Percentiles rank a stretch among this genome's conserved stretches.
Conservation (phyloP, 1,140 invertebrate species). For the Ephestia elutella region DNA sequence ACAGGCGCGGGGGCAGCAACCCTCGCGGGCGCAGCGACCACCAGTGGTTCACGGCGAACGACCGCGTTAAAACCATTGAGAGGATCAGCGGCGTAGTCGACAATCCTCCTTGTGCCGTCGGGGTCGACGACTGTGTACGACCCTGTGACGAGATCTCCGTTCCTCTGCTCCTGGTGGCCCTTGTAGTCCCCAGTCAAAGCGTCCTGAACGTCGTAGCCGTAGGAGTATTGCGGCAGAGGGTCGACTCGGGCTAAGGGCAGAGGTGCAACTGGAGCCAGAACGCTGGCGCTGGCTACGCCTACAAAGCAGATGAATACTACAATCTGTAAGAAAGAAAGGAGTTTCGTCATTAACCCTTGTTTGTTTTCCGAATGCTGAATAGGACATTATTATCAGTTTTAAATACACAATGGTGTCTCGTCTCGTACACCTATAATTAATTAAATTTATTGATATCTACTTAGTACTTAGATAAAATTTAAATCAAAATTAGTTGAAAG, state of each 20-base stretch:
- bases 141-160: slow-evolving; percentile 77
- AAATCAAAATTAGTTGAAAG: no score
- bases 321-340: slow-evolving; percentile 62
- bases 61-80: slow-evolving; percentile 79
- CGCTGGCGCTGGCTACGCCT: slow-evolving; percentile 44
- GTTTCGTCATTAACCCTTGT: no score
- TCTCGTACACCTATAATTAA: no score
- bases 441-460: no score
- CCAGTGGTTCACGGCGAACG: slow-evolving; percentile 63
- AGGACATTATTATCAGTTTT: no score
- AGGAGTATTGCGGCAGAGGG: slow-evolving; percentile 77
- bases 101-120: slow-evolving; percentile 75
- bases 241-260: slow-evolving; percentile 56
- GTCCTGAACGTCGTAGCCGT: slow-evolving; percentile 78
- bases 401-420: no score
- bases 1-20: slow-evolving; percentile 42
- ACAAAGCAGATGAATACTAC: slow-evolving; percentile 67
- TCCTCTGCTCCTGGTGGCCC: slow-evolving; percentile 77
- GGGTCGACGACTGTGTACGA: slow-evolving; percentile 76
- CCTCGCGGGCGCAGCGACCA: slow-evolving; percentile 43
- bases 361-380: no score
- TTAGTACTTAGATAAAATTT: no score
- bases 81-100: slow-evolving; percentile 76
- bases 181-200: slow-evolving; percentile 78
- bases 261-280: slow-evolving; percentile 38